Conservation (phyloP, 2,888 invertebrate genomes). For the Sturmia bella region DNA sequence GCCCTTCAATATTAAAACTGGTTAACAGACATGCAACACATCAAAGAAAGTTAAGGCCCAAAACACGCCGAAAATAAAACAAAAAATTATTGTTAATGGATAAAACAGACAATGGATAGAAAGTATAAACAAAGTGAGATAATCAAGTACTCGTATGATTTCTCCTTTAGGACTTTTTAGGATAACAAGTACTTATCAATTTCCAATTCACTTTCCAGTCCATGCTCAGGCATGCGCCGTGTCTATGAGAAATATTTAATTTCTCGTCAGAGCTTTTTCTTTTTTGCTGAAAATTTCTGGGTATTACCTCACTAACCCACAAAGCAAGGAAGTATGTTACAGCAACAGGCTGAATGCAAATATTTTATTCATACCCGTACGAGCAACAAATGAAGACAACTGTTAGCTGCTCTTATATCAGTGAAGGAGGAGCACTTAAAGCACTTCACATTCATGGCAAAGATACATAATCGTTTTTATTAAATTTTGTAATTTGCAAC, state of each 20-base stretch:
- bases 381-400: slow-evolving; percentile 6
- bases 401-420: neutral
- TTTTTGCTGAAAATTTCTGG: slow-evolving; percentile 31
- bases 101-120: slow-evolving; percentile 46
- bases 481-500: neutral
- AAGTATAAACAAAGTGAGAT: slow-evolving; percentile 17
- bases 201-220: slow-evolving; percentile 50
- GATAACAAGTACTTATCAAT: slow-evolving; percentile 24
- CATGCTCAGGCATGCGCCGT: slow-evolving; percentile 44
- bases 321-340: slow-evolving; percentile 27
- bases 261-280: slow-evolving; percentile 39
- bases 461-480: neutral
- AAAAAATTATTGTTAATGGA: slow-evolving; percentile 54
- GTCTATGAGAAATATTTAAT: neutral
- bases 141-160: slow-evolving; percentile 20
- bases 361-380: slow-evolving; percentile 26
- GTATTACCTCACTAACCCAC: slow-evolving; percentile 54
- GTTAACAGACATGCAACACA: slow-evolving; percentile 33
- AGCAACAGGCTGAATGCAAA: slow-evolving; percentile 69
- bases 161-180: slow-evolving; percentile 27
- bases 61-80: neutral
- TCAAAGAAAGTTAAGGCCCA: slow-evolving; percentile 24
- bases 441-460: neutral
- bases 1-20: slow-evolving; percentile 45
- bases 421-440: neutral